Percentiles rank a stretch among this genome's conserved stretches.
Conservation (phyloP, 1,140 invertebrate species). For the Drosophila cardini region DNA sequence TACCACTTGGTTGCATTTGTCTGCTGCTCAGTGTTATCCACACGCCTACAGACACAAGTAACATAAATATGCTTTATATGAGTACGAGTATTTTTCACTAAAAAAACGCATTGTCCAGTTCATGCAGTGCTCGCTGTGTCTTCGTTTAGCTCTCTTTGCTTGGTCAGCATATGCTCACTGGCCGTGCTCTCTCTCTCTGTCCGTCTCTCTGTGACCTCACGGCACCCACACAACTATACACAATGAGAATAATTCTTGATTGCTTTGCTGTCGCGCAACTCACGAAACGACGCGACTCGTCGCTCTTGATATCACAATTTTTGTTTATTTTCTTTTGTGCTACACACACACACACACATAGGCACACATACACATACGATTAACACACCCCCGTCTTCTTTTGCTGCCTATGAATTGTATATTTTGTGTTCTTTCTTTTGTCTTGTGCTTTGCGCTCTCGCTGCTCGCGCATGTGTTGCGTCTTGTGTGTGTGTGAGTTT, state of each 20-base stretch:
- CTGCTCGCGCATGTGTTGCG: constrained; percentile 66
- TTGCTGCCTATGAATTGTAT: constrained; percentile 32
- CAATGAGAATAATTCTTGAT: constrained; percentile 61
- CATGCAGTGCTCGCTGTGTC: constrained; percentile 9
- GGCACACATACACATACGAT: constrained; percentile 7
- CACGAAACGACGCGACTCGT: constrained; percentile 15
- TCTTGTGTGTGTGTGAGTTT: constrained; percentile 46
- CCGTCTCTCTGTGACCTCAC: constrained; percentile 33
- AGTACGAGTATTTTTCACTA: constrained; percentile 33
- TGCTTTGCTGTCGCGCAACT: constrained; percentile 40
- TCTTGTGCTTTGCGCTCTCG: constrained; percentile 43
- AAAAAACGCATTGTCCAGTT: constrained; percentile 39
- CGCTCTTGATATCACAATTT: constrained; percentile 65
- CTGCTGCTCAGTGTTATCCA: constrained; percentile 2
- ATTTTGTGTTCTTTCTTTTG: constrained; percentile 55
- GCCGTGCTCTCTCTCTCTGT: neutral
- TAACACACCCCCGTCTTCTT: constrained; percentile 34
- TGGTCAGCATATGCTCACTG: constrained; percentile 35
- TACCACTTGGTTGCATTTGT: constrained; percentile 47
- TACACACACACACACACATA: constrained; percentile 44
- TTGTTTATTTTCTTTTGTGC: constrained; percentile 76
- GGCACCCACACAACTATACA: constrained; percentile 48
- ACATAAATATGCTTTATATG: neutral
- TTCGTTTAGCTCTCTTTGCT: constrained; percentile 27
- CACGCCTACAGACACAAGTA: neutral